phyloP scores from a whole-genome alignment of 2,113 vertebrate species.

The Alexandromys fortis region DNA sequence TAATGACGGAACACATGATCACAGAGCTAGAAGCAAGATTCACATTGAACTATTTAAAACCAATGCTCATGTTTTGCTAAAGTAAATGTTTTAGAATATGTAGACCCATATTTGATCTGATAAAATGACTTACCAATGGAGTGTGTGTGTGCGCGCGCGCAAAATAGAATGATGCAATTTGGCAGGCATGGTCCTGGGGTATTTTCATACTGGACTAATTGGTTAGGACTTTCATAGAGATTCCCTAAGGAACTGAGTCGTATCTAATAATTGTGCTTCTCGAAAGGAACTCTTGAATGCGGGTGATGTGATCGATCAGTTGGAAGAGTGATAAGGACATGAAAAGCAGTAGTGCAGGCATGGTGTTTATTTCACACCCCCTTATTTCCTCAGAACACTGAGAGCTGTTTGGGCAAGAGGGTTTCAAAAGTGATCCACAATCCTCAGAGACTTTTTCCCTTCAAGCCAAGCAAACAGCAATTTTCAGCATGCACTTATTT shows the following conservation, averaged over 20 bases:
- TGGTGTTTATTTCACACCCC: neutral
- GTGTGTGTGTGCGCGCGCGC: neutral
- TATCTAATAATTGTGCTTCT: neutral
- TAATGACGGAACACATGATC: constrained; percentile 42
- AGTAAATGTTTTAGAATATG: neutral
- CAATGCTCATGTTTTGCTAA: neutral
- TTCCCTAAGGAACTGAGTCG: neutral
- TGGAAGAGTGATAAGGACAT: constrained; percentile 3
- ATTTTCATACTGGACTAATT: neutral
- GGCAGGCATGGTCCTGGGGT: neutral
- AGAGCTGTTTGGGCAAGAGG: neutral
- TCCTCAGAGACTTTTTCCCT: neutral
- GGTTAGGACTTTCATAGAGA: neutral
- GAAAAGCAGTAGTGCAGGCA: neutral
- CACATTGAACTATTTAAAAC: neutral
- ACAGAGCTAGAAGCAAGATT: constrained; percentile 42
- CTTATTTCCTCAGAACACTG: neutral
- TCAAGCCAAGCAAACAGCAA: neutral
- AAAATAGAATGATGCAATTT: neutral
- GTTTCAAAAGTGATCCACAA: constrained; percentile 4
- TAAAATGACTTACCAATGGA: neutral
- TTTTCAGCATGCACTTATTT: constrained; percentile 20
- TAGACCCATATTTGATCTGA: neutral
- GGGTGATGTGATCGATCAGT: neutral
- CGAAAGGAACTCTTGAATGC: neutral